Percentiles rank a stretch among this genome's conserved stretches.
Conservation (phyloP, 2,797 vertebrate genomes). For the Neosilurus mollespiculum region DNA sequence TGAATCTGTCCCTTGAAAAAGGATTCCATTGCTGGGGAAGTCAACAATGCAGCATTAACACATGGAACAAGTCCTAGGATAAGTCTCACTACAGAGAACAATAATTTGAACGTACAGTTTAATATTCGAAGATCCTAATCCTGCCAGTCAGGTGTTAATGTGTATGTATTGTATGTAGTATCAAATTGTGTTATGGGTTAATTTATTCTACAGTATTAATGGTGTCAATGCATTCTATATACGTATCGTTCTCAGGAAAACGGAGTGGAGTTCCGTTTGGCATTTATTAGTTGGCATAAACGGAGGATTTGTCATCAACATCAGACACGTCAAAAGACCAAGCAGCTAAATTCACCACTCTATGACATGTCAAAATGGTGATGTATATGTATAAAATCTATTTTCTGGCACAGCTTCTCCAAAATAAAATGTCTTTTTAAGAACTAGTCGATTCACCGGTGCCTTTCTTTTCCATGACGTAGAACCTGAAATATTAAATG, state of each 20-base stretch:
- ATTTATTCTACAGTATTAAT: constrained; percentile 81
- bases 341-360: constrained; percentile 59
- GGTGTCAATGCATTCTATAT: constrained; percentile 83
- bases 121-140: constrained; percentile 11
- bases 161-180: constrained; percentile 63
- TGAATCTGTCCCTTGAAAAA: background rate
- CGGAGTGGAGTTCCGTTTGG: constrained; percentile 9
- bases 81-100: background rate
- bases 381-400: constrained; percentile 35
- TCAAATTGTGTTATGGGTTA: constrained; percentile 67
- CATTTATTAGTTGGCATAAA: constrained; percentile 14
- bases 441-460: constrained; percentile 39
- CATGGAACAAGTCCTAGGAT: too few species aligned
- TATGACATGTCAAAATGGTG: constrained; percentile 46
- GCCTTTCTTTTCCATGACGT: background rate
- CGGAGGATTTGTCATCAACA: background rate
- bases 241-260: constrained; percentile 86
- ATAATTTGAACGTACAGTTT: constrained; percentile 29
- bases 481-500: background rate
- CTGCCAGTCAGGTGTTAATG: constrained; percentile 54
- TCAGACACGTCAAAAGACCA: constrained; percentile 27
- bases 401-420: constrained; percentile 58
- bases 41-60: background rate
- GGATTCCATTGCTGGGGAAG: background rate
- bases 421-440: constrained; percentile 74